These are phyloP conservation scores for Ptilonorhynchus violaceus DNA, from an alignment of 2,113 vertebrate genomes.

Conservation along the genomic window DNA sequence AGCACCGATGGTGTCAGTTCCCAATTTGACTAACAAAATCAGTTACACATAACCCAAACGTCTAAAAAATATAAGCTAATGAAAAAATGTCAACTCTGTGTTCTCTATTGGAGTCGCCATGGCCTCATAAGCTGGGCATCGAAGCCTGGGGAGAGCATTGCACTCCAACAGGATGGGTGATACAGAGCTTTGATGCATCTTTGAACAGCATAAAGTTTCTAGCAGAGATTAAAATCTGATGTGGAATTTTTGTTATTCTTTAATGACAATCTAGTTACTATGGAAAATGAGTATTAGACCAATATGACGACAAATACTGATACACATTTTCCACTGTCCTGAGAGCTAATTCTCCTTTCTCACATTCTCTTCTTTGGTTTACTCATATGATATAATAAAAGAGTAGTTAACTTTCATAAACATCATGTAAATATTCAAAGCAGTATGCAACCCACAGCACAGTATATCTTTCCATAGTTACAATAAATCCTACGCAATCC, in stretches of 20 bases:
- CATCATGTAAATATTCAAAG: not conserved
- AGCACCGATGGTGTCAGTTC: not conserved
- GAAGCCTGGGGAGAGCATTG: not conserved
- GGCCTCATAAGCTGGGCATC: rapidly evolving
- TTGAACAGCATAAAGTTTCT: not conserved
- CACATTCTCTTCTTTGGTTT: not conserved
- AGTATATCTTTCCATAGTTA: slow-evolving; percentile 45
- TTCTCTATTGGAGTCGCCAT: not conserved
- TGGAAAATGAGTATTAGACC: slow-evolving; percentile 4
- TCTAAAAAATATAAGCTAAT: not conserved
- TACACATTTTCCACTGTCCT: not conserved
- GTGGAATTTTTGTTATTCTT: not conserved
- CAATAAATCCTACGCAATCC: not conserved
- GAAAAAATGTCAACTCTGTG: not conserved
- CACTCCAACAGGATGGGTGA: not conserved
- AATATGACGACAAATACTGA: not conserved
- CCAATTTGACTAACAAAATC: not conserved
- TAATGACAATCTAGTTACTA: not conserved
- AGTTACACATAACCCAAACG: not conserved
- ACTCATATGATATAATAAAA: slow-evolving; percentile 6
- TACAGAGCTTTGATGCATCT: not conserved
- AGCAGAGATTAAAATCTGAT: not conserved
- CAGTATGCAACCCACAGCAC: not conserved
- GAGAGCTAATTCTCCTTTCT: slow-evolving; percentile 2
- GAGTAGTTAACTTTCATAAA: not conserved